Evolutionary conservation across 2,888 invertebrate genomes (phyloP).

Genomic region (Mesopsocus fuscifrons): DNA sequence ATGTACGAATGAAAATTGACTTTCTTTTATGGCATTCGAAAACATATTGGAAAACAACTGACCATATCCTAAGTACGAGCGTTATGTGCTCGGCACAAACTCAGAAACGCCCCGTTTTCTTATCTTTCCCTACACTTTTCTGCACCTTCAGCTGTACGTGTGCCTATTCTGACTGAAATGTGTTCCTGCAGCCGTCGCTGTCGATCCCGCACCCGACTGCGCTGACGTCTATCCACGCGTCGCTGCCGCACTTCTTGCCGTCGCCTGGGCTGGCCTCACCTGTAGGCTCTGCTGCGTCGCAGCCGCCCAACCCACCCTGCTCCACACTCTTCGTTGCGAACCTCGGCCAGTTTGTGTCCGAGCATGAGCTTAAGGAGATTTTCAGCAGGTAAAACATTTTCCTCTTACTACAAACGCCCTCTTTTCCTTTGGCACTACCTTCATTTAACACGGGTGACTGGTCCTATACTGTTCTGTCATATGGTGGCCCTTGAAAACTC

Average conservation of each 20-base stretch:
- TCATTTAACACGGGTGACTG: too few species aligned
- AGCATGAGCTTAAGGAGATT: slow-evolving; percentile 95
- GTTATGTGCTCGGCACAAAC: too few species aligned
- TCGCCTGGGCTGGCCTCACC: slow-evolving; percentile 78
- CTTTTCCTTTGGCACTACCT: slow-evolving; percentile 11
- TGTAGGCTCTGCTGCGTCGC: slow-evolving; percentile 26
- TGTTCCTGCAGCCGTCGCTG: slow-evolving; percentile 35
- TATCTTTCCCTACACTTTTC: too few species aligned
- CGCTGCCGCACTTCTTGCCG: slow-evolving; percentile 71
- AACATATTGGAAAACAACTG: too few species aligned
- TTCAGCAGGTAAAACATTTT: slow-evolving; percentile 67
- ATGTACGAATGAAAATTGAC: too few species aligned
- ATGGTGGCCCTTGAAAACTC: too few species aligned
- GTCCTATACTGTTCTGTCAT: too few species aligned
- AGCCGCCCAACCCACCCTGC: slow-evolving; percentile 51
- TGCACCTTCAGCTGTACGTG: too few species aligned
- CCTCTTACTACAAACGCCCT: slow-evolving; percentile 13
- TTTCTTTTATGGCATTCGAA: too few species aligned
- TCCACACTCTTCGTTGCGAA: slow-evolving; percentile 98
- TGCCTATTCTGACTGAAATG: too few species aligned
- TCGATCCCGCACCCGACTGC: slow-evolving; percentile 41
- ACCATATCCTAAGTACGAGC: too few species aligned
- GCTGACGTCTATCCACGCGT: slow-evolving; percentile 49
- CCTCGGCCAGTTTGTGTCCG: slow-evolving; percentile 91
- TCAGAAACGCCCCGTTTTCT: too few species aligned